Conservation (phyloP, 92 coral and sea anemone genomes). For the Heteractis magnifica region DNA sequence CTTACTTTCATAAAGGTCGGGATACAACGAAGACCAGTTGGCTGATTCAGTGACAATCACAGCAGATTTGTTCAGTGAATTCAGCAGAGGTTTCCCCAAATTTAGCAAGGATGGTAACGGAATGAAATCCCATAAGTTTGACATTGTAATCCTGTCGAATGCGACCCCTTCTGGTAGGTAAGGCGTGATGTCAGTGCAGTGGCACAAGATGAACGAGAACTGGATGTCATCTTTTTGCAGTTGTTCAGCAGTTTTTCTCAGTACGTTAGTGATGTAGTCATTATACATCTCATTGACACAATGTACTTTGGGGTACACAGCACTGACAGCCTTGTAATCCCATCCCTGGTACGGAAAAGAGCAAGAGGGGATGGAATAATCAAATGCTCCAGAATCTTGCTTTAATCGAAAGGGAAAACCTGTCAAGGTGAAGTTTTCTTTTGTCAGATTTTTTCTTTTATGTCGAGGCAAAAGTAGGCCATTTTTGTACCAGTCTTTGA, state of each 20-base stretch:
- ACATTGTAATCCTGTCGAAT: constrained; percentile 60
- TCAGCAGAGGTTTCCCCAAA: constrained; percentile 9
- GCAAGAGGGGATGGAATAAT: not conserved
- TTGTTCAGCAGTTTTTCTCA: constrained; percentile 31
- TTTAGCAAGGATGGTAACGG: constrained; percentile 40
- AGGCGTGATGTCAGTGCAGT: constrained; percentile 53
- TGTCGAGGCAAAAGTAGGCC: constrained; percentile 50
- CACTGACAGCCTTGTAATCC: constrained; percentile 64
- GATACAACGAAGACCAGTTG: constrained; percentile 2
- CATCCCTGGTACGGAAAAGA: constrained; percentile 56
- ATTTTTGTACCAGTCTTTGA: constrained; percentile 57
- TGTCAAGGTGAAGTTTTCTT: constrained; percentile 70
- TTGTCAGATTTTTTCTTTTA: constrained; percentile 14
- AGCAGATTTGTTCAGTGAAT: constrained; percentile 28
- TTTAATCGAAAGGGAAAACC: constrained; percentile 17
- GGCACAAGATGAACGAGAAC: constrained; percentile 48
- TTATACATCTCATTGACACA: constrained; percentile 56
- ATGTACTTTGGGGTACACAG: constrained; percentile 21
- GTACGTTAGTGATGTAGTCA: constrained; percentile 51
- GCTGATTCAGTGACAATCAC: constrained; percentile 37
- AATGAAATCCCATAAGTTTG: constrained; percentile 61
- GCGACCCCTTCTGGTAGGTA: constrained; percentile 37
- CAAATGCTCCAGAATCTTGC: not conserved
- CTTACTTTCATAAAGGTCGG: not conserved
- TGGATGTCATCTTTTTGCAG: constrained; percentile 43